Percentiles rank a stretch among this genome's conserved stretches.
Conservation (phyloP, 53 echinoderm and acorn worm genomes). For the Hippasteria phrygiana region DNA sequence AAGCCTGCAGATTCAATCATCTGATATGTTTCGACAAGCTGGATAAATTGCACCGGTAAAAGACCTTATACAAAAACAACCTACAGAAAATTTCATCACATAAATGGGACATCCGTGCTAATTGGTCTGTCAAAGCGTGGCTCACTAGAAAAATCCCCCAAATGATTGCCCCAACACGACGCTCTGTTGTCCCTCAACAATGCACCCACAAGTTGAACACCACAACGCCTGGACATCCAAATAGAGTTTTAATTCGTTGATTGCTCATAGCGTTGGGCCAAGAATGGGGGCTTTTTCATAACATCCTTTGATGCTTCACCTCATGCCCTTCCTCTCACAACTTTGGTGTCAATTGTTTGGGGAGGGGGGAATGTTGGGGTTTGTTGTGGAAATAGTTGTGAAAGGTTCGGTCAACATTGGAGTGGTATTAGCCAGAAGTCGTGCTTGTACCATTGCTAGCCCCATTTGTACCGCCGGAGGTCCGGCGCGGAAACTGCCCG, state of each 20-base stretch:
- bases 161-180: background rate
- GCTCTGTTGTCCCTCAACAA: background rate
- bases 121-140: background rate
- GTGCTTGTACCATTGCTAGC: background rate
- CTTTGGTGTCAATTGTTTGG: conserved; percentile 20
- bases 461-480: background rate
- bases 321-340: background rate
- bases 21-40: no score
- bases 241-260: conserved; percentile 2
- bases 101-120: background rate
- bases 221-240: background rate
- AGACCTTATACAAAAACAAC: background rate
- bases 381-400: background rate
- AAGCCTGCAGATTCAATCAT: no score
- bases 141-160: background rate
- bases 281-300: background rate
- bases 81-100: background rate
- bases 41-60: no score
- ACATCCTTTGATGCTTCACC: background rate
- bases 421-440: background rate
- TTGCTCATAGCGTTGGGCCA: background rate
- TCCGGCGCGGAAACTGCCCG: background rate
- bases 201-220: conserved; percentile 35
- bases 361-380: background rate
- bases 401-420: background rate